phyloP scores from a whole-genome alignment of 2,888 invertebrate genomes.

The Chrysolina haemoptera region DNA sequence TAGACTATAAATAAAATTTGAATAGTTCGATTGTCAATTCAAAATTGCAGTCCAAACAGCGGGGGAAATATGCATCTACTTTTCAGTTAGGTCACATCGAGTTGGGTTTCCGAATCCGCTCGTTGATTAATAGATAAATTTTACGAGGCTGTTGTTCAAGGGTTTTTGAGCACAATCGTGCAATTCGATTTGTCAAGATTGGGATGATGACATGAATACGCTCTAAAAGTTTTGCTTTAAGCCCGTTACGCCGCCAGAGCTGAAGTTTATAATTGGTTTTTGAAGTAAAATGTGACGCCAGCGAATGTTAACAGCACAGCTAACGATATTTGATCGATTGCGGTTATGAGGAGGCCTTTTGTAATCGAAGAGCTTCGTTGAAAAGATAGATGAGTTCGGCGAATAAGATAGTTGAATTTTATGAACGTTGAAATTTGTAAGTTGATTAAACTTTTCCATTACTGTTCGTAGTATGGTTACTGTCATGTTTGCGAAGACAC shows the following conservation, averaged over 20 bases:
- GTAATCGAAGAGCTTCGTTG: background rate
- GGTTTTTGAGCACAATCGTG: conserved; percentile 15
- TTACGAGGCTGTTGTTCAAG: conserved; percentile 12
- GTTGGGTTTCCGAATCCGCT: conserved; percentile 6
- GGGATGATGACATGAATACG: conserved; percentile 23
- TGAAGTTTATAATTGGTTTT: conserved; percentile 33
- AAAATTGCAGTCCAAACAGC: conserved; percentile 7
- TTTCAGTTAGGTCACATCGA: background rate
- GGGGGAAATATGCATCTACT: conserved; percentile 9
- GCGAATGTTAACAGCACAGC: conserved; percentile 23
- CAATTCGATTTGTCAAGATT: conserved; percentile 22
- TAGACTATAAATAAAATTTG: conserved; percentile 1
- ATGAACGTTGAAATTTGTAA: background rate
- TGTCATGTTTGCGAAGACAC: no score
- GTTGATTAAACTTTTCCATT: background rate
- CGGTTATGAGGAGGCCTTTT: background rate
- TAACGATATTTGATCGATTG: conserved; percentile 32
- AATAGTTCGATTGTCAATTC: conserved; percentile 20
- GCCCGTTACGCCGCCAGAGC: conserved; percentile 22
- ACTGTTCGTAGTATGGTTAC: background rate
- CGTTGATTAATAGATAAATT: conserved; percentile 20
- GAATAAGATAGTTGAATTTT: background rate
- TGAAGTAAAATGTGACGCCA: conserved; percentile 24
- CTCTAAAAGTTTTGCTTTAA: conserved; percentile 10
- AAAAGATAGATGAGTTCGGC: background rate